Conservation (phyloP, 2,113 vertebrate species). For the Okapia johnstoni region DNA sequence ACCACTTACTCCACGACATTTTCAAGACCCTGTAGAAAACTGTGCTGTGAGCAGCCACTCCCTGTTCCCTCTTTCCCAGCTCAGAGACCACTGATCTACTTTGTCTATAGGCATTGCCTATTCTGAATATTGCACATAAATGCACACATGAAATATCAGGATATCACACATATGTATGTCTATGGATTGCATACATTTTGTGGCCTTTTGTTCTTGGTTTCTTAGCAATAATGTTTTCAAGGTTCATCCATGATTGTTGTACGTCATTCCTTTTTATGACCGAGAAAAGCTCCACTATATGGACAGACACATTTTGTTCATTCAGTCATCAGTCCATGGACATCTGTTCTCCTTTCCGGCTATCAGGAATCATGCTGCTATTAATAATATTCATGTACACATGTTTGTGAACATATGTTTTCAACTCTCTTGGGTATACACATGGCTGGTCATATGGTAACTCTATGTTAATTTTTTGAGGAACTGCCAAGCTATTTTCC, state of each 20-base stretch:
- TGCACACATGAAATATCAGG: rapidly evolving
- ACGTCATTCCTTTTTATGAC: neutral
- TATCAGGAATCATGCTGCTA: neutral
- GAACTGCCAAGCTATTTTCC: neutral
- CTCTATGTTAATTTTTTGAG: neutral
- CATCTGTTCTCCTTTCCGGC: neutral
- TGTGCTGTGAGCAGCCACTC: neutral
- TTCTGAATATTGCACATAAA: neutral
- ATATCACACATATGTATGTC: too few relatives aligned
- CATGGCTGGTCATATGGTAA: neutral
- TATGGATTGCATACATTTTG: neutral
- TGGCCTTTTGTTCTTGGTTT: neutral
- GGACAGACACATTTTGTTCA: neutral
- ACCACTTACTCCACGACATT: neutral
- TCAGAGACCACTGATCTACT: neutral
- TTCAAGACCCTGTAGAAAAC: neutral
- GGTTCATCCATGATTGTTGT: neutral
- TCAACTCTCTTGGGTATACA: neutral
- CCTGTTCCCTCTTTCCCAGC: too few relatives aligned
- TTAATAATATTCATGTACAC: neutral
- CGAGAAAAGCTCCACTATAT: neutral
- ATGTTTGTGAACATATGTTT: neutral
- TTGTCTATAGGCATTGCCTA: neutral
- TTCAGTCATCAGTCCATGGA: neutral
- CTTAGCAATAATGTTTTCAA: neutral